Evolutionary conservation across 2,797 vertebrate genomes (phyloP).

Genomic region (Falco naumanni): DNA sequence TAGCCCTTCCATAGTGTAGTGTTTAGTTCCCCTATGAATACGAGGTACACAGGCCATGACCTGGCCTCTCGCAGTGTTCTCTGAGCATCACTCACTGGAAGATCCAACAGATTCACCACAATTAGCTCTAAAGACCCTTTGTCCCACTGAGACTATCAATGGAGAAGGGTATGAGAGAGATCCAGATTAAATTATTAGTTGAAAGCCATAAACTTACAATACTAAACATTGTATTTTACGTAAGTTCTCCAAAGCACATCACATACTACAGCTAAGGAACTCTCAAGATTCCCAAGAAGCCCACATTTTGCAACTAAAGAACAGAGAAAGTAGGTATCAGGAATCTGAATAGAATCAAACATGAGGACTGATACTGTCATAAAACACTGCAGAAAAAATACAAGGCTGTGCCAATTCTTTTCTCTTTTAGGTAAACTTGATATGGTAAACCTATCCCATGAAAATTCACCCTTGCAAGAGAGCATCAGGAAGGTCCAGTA

Average conservation of each 20-base stretch:
- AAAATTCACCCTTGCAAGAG: not conserved
- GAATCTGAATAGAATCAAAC: not conserved
- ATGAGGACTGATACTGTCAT: not conserved
- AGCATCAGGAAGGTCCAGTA: not conserved
- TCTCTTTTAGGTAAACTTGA: not conserved
- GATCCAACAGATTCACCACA: not conserved
- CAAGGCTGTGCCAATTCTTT: not conserved
- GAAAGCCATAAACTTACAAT: not conserved
- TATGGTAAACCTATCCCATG: not conserved
- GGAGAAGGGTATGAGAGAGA: not conserved
- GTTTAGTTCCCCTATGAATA: accelerated
- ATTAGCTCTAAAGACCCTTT: not conserved
- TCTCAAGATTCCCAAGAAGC: not conserved
- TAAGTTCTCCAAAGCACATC: not conserved
- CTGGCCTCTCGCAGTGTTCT: not conserved
- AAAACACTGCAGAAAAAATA: not conserved
- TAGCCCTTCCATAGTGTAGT: not conserved
- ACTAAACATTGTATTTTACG: not conserved
- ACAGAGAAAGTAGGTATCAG: not conserved
- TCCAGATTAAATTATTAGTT: not conserved
- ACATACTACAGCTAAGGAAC: not conserved
- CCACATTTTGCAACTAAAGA: not conserved
- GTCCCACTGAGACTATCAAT: not conserved
- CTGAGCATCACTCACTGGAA: not conserved
- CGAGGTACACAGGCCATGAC: accelerated